phyloP scores from a whole-genome alignment of 1,140 invertebrate species.

The Drosophila erecta region DNA sequence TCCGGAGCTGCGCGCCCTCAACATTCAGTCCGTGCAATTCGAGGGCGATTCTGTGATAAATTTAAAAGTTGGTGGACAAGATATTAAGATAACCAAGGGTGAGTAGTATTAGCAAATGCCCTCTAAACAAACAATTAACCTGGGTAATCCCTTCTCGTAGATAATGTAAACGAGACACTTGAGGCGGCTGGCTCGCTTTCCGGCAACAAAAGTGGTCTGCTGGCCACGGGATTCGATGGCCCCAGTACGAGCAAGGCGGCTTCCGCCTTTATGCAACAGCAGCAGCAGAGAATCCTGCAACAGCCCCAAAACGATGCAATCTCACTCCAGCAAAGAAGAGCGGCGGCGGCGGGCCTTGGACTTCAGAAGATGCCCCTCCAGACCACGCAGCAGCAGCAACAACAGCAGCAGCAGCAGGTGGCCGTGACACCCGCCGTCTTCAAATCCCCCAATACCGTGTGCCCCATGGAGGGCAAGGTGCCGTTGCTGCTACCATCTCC shows the following conservation, averaged over 20 bases:
- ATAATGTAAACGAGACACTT: constrained; percentile 71
- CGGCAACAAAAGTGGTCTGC: constrained; percentile 53
- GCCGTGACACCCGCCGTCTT: constrained; percentile 85
- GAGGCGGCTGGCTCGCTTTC: constrained; percentile 83
- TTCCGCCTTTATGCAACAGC: constrained; percentile 63
- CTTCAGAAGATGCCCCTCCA: constrained; percentile 63
- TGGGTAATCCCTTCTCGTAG: constrained; percentile 18
- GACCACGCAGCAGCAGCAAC: constrained; percentile 37
- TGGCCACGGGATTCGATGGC: constrained; percentile 64
- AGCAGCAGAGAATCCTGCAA: constrained; percentile 52
- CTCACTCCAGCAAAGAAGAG: constrained; percentile 65
- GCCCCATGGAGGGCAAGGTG: constrained; percentile 90
- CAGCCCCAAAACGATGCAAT: constrained; percentile 63
- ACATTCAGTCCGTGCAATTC: constrained; percentile 97
- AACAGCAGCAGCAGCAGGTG: constrained; percentile 45
- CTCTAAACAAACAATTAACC: neutral
- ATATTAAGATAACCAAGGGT: constrained; percentile 90
- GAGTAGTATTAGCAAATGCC: constrained; percentile 20
- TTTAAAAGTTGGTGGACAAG: constrained; percentile 91
- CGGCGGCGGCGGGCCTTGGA: constrained; percentile 18
- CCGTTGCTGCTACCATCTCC: constrained; percentile 85
- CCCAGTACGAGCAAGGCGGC: constrained; percentile 74
- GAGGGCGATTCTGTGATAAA: constrained; percentile 98
- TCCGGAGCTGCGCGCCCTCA: constrained; percentile 93
- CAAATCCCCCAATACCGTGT: constrained; percentile 93